Evolutionary conservation across 2,797 vertebrate genomes (phyloP).

Genomic region (Falco rusticolus): DNA sequence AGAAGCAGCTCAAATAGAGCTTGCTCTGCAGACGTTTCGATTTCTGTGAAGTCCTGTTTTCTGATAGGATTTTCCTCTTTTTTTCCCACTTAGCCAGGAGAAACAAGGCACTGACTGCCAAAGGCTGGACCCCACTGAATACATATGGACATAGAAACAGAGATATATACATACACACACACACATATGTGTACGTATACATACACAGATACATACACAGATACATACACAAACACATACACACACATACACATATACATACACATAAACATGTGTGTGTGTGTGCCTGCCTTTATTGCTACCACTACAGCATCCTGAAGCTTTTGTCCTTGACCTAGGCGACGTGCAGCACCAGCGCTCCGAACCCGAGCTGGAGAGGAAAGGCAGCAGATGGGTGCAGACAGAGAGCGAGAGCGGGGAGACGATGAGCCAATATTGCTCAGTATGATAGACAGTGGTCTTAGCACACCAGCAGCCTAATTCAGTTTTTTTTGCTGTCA

Average conservation of each 20-base stretch:
- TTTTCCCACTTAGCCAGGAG: background rate
- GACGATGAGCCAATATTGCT: slow-evolving; percentile 58
- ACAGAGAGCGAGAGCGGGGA: background rate
- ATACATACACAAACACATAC: accelerated
- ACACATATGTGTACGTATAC: accelerated
- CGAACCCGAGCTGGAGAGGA: background rate
- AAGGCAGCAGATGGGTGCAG: slow-evolving; percentile 66
- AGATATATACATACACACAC: no score
- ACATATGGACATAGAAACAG: background rate
- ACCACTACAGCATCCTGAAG: background rate
- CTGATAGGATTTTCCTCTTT: background rate
- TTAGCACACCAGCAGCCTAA: slow-evolving; percentile 68
- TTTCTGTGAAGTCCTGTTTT: background rate
- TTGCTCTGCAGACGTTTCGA: background rate
- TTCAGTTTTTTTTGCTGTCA: slow-evolving; percentile 31
- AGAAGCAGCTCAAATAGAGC: background rate
- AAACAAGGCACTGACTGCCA: background rate
- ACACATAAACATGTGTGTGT: accelerated
- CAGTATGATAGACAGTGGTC: slow-evolving; percentile 66
- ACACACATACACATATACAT: accelerated
- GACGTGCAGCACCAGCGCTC: background rate
- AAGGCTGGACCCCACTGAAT: background rate
- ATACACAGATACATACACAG: accelerated
- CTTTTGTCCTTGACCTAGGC: slow-evolving; percentile 41
- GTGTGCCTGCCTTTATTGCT: background rate